A percentile compares a stretch with the other conserved stretches of the same genome.
phyloP scores from a whole-genome alignment of 2,797 vertebrate genomes.

The Amblyraja radiata region DNA sequence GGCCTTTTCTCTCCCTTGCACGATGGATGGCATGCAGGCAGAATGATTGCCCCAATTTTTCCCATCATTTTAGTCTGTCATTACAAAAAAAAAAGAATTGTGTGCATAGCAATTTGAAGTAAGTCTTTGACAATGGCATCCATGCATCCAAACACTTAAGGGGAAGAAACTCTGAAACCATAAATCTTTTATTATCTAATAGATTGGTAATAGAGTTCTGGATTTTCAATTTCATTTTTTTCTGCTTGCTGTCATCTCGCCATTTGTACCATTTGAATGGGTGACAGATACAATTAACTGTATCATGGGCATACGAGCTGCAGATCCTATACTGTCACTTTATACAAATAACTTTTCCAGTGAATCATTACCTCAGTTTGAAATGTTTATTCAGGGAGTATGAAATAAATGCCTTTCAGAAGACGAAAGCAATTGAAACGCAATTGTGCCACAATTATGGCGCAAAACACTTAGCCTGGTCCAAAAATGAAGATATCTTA shows the following conservation, averaged over 20 bases:
- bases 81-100: not conserved
- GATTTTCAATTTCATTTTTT: slow-evolving; percentile 28
- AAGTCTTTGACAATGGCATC: not conserved
- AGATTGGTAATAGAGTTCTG: slow-evolving; percentile 25
- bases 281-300: slow-evolving; percentile 34
- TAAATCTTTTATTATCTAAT: slow-evolving; percentile 35
- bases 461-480: not conserved
- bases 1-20: not conserved
- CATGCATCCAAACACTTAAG: not conserved
- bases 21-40: not conserved
- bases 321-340: not conserved
- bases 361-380: slow-evolving; percentile 28
- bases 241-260: not conserved
- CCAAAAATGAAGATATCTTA: not conserved
- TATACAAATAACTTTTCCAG: slow-evolving; percentile 24
- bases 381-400: slow-evolving; percentile 21
- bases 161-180: not conserved
- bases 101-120: not conserved
- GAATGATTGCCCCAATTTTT: not conserved
- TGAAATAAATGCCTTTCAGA: slow-evolving; percentile 22
- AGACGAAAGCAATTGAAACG: not conserved
- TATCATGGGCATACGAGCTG: not conserved
- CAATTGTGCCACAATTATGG: slow-evolving; percentile 20
- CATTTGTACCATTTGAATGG: slow-evolving; percentile 32
- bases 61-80: not conserved